Percentiles rank a stretch among this genome's conserved stretches.
These are phyloP conservation scores for Distichodus sexfasciatus DNA, from an alignment of 2,797 vertebrate genomes.

Conservation along the genomic window DNA sequence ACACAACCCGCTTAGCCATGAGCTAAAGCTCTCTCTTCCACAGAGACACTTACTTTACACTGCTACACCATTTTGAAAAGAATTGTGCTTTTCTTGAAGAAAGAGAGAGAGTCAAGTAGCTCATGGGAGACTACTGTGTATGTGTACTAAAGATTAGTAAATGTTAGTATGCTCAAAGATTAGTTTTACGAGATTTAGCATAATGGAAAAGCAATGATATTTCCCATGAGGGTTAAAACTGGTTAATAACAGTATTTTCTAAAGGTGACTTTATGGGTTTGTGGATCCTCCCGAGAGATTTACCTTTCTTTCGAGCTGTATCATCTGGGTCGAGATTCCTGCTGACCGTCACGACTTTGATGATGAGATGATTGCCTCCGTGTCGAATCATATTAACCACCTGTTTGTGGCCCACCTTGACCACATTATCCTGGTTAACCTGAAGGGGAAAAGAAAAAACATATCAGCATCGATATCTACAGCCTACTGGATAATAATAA, in stretches of 20 bases:
- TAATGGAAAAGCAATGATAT: slow-evolving; percentile 34
- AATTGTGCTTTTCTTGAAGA: neutral
- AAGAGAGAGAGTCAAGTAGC: slow-evolving; percentile 2
- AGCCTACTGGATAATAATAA: too few relatives aligned
- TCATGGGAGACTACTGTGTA: neutral
- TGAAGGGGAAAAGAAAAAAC: slow-evolving; percentile 45
- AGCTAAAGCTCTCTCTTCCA: neutral
- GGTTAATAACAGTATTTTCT: neutral
- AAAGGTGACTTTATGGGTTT: too few relatives aligned
- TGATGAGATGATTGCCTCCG: slow-evolving; percentile 83
- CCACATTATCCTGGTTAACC: slow-evolving; percentile 89
- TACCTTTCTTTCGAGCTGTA: slow-evolving; percentile 88
- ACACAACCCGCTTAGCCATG: slow-evolving; percentile 22
- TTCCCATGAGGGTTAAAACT: slow-evolving; percentile 6
- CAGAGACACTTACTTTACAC: slow-evolving; percentile 1
- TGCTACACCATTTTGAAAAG: neutral
- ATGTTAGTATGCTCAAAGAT: slow-evolving; percentile 22
- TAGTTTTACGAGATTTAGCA: slow-evolving; percentile 24
- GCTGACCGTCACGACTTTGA: slow-evolving; percentile 88
- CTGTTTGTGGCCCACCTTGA: slow-evolving; percentile 89
- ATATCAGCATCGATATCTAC: too few relatives aligned
- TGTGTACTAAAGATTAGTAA: neutral
- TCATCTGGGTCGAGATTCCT: slow-evolving; percentile 86
- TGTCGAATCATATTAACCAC: slow-evolving; percentile 90
- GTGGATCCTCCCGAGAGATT: neutral